A percentile compares a stretch with the other conserved stretches of the same genome.
phyloP scores from a whole-genome alignment of 2,113 vertebrate genomes.

The Melozone crissalis region DNA sequence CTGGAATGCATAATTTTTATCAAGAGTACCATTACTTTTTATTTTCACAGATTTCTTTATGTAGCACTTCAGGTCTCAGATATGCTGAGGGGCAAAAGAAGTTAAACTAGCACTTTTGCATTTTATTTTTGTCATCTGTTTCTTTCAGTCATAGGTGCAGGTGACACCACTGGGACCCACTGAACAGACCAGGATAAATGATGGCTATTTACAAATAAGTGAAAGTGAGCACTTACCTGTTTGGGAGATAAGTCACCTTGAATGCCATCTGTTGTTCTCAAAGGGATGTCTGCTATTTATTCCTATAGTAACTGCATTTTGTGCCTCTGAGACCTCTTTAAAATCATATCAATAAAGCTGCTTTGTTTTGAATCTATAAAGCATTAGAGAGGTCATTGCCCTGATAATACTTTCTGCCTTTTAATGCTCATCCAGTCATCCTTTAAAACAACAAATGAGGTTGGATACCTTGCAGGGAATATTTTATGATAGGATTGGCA shows the following conservation, averaged over 20 bases:
- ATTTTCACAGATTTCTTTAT: constrained; percentile 46
- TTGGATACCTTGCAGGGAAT: constrained; percentile 7
- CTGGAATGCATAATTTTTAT: constrained; percentile 36
- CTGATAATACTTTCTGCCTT: constrained; percentile 57
- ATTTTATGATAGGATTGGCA: neutral
- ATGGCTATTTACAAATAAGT: constrained; percentile 71
- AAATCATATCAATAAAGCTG: constrained; percentile 74
- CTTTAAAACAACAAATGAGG: constrained; percentile 38
- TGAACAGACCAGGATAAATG: constrained; percentile 73
- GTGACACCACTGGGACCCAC: constrained; percentile 48
- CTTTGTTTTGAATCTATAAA: constrained; percentile 72
- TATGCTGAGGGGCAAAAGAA: constrained; percentile 64
- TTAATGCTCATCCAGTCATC: constrained; percentile 30
- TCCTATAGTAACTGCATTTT: constrained; percentile 65
- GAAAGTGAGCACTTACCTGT: constrained; percentile 54
- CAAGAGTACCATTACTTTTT: constrained; percentile 31
- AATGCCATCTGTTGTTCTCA: constrained; percentile 78
- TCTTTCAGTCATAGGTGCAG: constrained; percentile 45
- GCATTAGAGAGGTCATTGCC: constrained; percentile 37
- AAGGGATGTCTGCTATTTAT: constrained; percentile 73
- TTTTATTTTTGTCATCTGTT: constrained; percentile 60
- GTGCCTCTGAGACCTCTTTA: constrained; percentile 69
- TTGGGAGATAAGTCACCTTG: constrained; percentile 77
- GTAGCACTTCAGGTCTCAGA: constrained; percentile 18
- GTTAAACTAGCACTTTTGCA: constrained; percentile 59